Base-by-base conservation (phyloP, 2,113 vertebrate species). In the Bubo bubo region DNA sequence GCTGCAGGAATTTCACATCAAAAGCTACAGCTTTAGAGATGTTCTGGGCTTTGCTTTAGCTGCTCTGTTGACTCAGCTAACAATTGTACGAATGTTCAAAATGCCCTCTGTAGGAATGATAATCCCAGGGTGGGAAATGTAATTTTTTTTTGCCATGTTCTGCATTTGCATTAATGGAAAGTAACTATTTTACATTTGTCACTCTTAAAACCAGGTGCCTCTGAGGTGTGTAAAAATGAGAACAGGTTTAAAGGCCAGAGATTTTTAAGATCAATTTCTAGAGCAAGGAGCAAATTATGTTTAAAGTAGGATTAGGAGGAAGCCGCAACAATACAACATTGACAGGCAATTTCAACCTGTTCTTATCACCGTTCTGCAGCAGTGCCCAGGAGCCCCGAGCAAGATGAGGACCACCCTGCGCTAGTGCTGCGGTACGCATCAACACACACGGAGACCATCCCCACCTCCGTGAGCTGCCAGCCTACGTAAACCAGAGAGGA, bases 61-160 rank as follows among this genome's bases (percentile, higher is more conserved):
- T 84, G 95, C 89, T 95, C 94, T 92, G 93, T 87, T 87, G 91
- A 93, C 86, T 94, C 94, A 75, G 86, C 88, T 81, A 94, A 92
- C 83, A 60, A 39, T 2, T 43, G 70, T 45, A 49, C 0, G 14
- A 13, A 59, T 52, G 68, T 81, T 77, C 22, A 2, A 71, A 86
- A 77, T n/a, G 76, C 56, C 80, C 93, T 43, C 60, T 0, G 8
- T 32, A 71, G 79, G 56, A 81, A 91, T 16, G 47, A 63, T 20
- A 75, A 93, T 81, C 95, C 88, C 91, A 71, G 13, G 27, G 24
- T 84, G 73, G 64, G 56, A 97, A 92, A 88, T 59, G 79, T 5
- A 32, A 62, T 35, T 81, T 60, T 73, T 73, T 27, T 43, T 28
- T 49, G 21, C 67, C 10, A 6, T 11, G 14, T 26, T 93, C 30